phyloP scores from a whole-genome alignment of 2,888 invertebrate genomes.

The Drosophila paranaensis region DNA sequence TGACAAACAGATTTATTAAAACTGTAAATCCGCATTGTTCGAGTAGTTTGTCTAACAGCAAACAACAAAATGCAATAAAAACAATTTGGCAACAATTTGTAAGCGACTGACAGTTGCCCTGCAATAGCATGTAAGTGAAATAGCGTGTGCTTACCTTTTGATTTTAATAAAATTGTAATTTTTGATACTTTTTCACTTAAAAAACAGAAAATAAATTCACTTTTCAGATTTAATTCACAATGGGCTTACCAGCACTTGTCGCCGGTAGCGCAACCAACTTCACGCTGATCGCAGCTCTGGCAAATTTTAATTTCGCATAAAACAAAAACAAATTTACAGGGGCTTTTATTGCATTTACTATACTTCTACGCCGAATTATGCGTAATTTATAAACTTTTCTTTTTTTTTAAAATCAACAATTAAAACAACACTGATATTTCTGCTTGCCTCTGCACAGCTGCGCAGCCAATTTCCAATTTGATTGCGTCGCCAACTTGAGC shows the following conservation, averaged over 20 bases:
- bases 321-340: too few species aligned
- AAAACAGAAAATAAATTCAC: neutral
- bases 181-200: neutral
- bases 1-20: slow-evolving; percentile 78
- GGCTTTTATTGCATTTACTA: too few species aligned
- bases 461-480: neutral
- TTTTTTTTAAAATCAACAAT: too few species aligned
- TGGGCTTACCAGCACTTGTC: neutral
- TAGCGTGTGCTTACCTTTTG: neutral
- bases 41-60: slow-evolving; percentile 55
- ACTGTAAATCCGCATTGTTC: slow-evolving; percentile 68
- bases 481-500: neutral
- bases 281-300: neutral
- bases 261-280: neutral
- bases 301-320: too few species aligned
- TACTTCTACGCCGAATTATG: too few species aligned
- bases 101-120: slow-evolving; percentile 10
- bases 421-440: too few species aligned
- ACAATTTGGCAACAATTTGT: slow-evolving; percentile 12
- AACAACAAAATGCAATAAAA: slow-evolving; percentile 26
- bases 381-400: too few species aligned
- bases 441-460: too few species aligned
- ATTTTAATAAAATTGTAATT: neutral
- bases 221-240: too few species aligned
- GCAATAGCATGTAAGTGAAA: neutral